Evolutionary conservation across 2,888 invertebrate species (phyloP), one percentile per base, ranked within the genome.

Genomic region (Euzetes globulus): DNA sequence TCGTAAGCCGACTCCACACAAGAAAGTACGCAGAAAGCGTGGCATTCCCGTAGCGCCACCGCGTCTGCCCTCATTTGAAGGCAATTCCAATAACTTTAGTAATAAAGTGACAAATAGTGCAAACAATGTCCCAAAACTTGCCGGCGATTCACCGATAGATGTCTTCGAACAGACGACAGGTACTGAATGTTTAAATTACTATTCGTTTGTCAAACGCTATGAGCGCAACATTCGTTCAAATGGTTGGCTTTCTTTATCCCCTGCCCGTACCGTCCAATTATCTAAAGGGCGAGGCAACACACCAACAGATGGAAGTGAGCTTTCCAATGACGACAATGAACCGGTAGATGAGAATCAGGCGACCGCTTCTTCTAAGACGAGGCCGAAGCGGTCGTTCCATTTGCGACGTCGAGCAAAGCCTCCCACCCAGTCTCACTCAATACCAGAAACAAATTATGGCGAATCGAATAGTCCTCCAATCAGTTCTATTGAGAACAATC

Each of bases 41-140:
- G 88, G 88, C 19, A 90, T 93, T 80, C 91, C 92, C 1, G 92
- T 92, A 37, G 91, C 92, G 79, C 91, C 91, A 72, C 92, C 93
- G 0, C 86, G 91, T 77, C 91, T 91, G 73, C 89, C 90, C 7
- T 87, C 89, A 74, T 85, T 90, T 74, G 79, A 78, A 72, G 78
- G 77, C 78, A 52, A 55, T 58, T 68, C 73, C 11, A 73, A 37
- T 63, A 45, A 68, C 25, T 47, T 29, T 65, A 45, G 58, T 55
- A 45, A 73, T 47, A 65, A 65, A 72, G 17, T 27, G 17, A 29
- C 19, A 45, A 68, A 47, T 9, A 73, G 25, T 73, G 29, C 47
- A 45, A 68, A 52, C 50, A 47, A 41, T 47, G 45, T 19, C 1
- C 50, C 68, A 27, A 58, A 52, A 52, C 41, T 17, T 47, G 45